Evolutionary conservation across 2,888 invertebrate genomes (phyloP).

Genomic region (Torymus auratus): DNA sequence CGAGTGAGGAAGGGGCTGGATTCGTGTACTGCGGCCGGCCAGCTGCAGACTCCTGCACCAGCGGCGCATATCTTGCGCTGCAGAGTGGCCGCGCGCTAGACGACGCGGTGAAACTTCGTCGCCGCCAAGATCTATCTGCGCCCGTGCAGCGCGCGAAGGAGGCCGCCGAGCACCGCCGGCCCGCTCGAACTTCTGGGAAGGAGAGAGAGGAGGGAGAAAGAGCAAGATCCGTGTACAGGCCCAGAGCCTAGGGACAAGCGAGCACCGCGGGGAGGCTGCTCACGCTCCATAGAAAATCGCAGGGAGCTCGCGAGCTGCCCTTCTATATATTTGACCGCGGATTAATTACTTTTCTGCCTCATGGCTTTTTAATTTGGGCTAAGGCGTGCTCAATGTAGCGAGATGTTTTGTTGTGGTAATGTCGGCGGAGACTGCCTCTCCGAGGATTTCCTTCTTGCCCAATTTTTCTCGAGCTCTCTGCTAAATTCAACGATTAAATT

Average conservation of each 20-base stretch:
- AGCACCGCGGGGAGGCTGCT: too few relatives aligned
- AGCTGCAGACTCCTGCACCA: slow-evolving; percentile 14
- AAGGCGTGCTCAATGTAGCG: too few relatives aligned
- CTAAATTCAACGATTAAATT: not conserved
- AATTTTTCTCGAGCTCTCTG: not conserved
- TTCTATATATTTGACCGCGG: not conserved
- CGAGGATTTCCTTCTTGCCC: not conserved
- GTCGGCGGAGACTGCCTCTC: not conserved
- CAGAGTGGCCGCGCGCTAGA: not conserved
- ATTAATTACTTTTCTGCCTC: not conserved
- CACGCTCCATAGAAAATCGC: too few relatives aligned
- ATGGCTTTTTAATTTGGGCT: too few relatives aligned
- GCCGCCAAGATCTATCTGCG: not conserved
- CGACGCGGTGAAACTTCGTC: not conserved
- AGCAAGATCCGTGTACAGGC: too few relatives aligned
- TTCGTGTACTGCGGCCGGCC: slow-evolving; percentile 20
- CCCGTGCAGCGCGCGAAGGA: not conserved
- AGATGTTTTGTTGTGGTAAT: too few relatives aligned
- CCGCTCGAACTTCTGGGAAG: too few relatives aligned
- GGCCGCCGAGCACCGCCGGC: too few relatives aligned
- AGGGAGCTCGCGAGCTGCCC: too few relatives aligned
- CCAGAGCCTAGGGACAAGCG: too few relatives aligned
- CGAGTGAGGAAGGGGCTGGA: not conserved
- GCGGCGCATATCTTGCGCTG: not conserved
- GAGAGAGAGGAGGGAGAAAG: too few relatives aligned